Percentiles rank a stretch among this genome's conserved stretches.
Evolutionary conservation across 2,113 vertebrate genomes (phyloP).

Genomic region (Tricholaema leucomelas): DNA sequence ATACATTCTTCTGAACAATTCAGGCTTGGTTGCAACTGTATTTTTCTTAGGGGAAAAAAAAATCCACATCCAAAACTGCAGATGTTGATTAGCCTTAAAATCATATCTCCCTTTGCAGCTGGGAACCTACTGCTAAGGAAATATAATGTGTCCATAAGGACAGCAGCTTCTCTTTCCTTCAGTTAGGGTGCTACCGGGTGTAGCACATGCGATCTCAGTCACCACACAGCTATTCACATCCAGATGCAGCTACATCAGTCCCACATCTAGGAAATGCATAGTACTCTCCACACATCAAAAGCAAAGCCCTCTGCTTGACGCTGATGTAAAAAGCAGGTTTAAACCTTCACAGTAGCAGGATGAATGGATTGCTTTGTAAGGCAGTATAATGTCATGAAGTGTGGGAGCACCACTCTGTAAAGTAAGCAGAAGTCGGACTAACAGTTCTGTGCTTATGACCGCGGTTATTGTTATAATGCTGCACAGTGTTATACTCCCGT

Average conservation of each 20-base stretch:
- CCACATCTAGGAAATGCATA: neutral
- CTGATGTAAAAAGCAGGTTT: neutral
- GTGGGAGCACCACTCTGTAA: neutral
- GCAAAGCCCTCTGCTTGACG: neutral
- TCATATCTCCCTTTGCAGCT: neutral
- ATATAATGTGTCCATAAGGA: neutral
- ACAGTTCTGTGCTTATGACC: neutral
- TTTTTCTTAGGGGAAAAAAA: neutral
- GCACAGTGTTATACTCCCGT: neutral
- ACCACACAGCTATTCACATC: neutral
- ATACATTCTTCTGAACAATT: neutral
- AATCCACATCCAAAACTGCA: neutral
- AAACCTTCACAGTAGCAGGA: neutral
- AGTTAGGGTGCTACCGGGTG: neutral
- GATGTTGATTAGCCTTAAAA: neutral
- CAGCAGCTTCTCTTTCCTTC: neutral
- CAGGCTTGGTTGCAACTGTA: neutral
- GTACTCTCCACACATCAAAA: neutral
- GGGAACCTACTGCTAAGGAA: neutral
- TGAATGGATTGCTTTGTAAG: neutral
- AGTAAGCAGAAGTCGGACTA: neutral
- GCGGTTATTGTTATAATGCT: neutral
- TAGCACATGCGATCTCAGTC: too few species aligned
- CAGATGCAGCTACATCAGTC: neutral
- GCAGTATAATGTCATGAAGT: neutral